These are phyloP conservation scores for Agriotes lineatus DNA, from an alignment of 2,888 invertebrate genomes.

Conservation along the genomic window DNA sequence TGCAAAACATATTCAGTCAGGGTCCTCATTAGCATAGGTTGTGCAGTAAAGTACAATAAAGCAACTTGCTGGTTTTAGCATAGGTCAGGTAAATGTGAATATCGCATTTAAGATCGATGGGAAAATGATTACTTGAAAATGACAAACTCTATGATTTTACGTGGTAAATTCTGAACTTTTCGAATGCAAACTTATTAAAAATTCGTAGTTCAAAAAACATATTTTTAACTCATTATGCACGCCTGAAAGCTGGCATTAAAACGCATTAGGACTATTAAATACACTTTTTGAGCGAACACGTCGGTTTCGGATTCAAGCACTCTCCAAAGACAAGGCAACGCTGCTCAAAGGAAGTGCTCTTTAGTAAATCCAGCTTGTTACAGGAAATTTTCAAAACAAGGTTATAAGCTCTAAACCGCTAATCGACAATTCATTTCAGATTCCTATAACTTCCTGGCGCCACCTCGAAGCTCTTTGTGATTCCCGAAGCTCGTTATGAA, in stretches of 20 bases:
- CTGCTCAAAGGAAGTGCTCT: background rate
- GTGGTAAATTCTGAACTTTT: too few species aligned
- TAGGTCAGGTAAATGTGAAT: too few species aligned
- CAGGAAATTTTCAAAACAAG: conserved; percentile 3
- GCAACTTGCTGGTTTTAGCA: too few species aligned
- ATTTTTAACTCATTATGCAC: too few species aligned
- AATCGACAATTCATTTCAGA: background rate
- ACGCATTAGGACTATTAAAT: background rate
- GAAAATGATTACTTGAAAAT: too few species aligned
- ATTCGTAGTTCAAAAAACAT: too few species aligned
- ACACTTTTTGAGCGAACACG: background rate
- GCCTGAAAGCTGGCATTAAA: too few species aligned
- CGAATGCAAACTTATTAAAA: too few species aligned
- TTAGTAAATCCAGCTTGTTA: background rate
- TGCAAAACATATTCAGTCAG: background rate
- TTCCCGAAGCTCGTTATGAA: background rate
- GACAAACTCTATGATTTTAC: too few species aligned
- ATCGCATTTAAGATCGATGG: too few species aligned
- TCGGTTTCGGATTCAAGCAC: background rate
- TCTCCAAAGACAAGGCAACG: background rate
- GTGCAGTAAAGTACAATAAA: background rate
- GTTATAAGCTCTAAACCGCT: background rate
- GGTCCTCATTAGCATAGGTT: conserved; percentile 4
- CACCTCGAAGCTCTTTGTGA: background rate
- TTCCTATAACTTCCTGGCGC: background rate